Evolutionary conservation across 2,888 invertebrate genomes (phyloP).

Genomic region (Ormyrus labotus): DNA sequence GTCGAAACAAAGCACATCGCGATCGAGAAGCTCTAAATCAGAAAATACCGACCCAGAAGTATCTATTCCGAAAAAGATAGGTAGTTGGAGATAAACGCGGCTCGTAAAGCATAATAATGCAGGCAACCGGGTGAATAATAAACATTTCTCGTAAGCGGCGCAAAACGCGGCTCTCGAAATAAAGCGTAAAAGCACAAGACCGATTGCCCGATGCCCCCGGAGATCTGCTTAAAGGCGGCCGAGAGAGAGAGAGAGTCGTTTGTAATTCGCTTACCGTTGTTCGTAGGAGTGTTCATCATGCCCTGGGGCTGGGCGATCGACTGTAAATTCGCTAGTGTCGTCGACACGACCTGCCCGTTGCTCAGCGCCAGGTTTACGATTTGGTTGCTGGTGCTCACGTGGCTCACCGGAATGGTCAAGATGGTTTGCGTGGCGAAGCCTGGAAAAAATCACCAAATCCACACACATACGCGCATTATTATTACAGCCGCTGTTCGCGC

Average conservation of each 20-base stretch:
- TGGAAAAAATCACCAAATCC: slow-evolving; percentile 70
- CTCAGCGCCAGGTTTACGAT: slow-evolving; percentile 89
- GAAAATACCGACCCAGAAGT: too few species aligned
- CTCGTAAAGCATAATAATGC: not conserved
- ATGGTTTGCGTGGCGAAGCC: slow-evolving; percentile 97
- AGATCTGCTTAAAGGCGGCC: slow-evolving; percentile 21
- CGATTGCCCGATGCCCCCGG: not conserved
- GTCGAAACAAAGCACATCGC: too few species aligned
- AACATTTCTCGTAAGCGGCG: not conserved
- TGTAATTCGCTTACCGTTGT: slow-evolving; percentile 72
- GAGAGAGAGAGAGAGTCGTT: slow-evolving; percentile 16
- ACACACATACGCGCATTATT: too few species aligned
- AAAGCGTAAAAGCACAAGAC: slow-evolving; percentile 25
- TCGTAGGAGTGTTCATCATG: slow-evolving; percentile 78
- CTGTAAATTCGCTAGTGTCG: slow-evolving; percentile 87
- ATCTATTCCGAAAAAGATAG: not conserved
- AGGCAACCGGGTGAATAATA: not conserved
- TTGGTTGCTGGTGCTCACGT: slow-evolving; percentile 83
- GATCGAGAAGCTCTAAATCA: too few species aligned
- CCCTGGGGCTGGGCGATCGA: slow-evolving; percentile 86
- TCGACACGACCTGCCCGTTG: slow-evolving; percentile 91
- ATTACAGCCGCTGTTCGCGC: too few species aligned
- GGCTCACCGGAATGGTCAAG: slow-evolving; percentile 94
- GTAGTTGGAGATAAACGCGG: not conserved
- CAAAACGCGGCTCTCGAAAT: not conserved